Evolutionary conservation across 2,888 invertebrate genomes (phyloP), one percentile per base, ranked within the genome.

Genomic region (Buathra laborator): DNA sequence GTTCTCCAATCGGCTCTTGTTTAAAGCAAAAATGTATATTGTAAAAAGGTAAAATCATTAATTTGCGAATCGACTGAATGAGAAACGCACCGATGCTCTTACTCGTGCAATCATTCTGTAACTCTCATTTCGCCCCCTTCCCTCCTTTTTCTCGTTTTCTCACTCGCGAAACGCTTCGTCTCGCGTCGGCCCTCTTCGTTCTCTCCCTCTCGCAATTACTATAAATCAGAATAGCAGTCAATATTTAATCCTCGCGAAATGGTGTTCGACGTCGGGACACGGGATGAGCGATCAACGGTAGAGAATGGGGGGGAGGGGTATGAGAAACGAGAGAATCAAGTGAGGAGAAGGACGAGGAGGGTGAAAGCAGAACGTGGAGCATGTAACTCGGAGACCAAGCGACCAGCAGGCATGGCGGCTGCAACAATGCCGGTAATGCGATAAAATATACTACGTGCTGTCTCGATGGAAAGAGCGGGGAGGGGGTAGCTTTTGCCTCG

Each of bases 201-300:
- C 37, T 84, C 86, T 81, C 90, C 90, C 90, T 89, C 89, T 90
- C 89, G 92, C 93, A 93, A 93, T 93, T 93, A 92, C 93, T 93
- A 93, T 93, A 93, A 93, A 93, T 93, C 93, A 93, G 92, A 92
- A 93, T 93, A 91, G 92, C 92, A 92, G 93, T 93, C 93, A 92
- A 93, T 93, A 93, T 93, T 93, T 93, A 93, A 93, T 93, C 93
- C 93, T 90, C 91, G 90, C 89, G 91, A 91, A 92, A 93, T 91
- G 90, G 92, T 90, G 91, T 90, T 90, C 90, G 89, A 88, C 87
- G 89, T 87, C 83, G 87, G 85, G 88, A 89, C 88, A 89, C 88
- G 86, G 88, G 86, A 87, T 87, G 86, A 85, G 85, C 78, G 82
- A 74, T 64, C 74, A 70, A 70, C 37, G 44, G 48, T 24, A 59